phyloP scores from a whole-genome alignment of 2,797 vertebrate genomes.

The Brotula barbata region DNA sequence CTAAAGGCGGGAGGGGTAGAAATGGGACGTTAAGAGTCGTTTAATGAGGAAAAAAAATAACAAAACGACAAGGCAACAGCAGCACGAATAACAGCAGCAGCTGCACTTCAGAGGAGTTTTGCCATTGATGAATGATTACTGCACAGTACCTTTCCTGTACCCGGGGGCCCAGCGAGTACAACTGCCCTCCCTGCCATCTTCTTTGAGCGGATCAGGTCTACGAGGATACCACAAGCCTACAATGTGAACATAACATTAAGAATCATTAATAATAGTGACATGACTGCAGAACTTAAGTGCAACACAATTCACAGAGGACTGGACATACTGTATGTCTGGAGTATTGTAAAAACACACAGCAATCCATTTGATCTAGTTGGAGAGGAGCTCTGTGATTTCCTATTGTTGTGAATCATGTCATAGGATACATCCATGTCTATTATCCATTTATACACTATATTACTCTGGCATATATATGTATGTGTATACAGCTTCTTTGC shows the following conservation, averaged over 20 bases:
- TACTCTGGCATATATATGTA: too few species aligned
- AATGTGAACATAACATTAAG: not conserved
- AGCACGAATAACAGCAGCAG: not conserved
- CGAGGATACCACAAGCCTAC: conserved; percentile 96
- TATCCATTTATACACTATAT: too few species aligned
- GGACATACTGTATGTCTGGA: too few species aligned
- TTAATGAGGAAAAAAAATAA: not conserved
- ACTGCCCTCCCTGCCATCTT: conserved; percentile 98
- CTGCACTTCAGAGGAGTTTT: not conserved
- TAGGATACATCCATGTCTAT: too few species aligned
- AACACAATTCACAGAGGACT: not conserved
- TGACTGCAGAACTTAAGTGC: not conserved
- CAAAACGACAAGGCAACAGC: not conserved
- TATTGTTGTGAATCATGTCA: too few species aligned
- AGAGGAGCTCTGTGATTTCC: too few species aligned
- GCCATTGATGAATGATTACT: not conserved
- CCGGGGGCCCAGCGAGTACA: conserved; percentile 93
- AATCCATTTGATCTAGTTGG: too few species aligned
- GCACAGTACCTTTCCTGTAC: conserved; percentile 92
- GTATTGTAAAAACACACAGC: too few species aligned
- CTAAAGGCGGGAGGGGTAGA: conserved; percentile 64
- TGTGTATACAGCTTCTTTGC: too few species aligned
- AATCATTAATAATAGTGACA: not conserved
- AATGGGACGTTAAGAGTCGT: not conserved
- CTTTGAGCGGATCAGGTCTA: conserved; percentile 96